Base-by-base conservation (phyloP, 2,888 invertebrate genomes). In the Halocaridina rubra region DNA sequence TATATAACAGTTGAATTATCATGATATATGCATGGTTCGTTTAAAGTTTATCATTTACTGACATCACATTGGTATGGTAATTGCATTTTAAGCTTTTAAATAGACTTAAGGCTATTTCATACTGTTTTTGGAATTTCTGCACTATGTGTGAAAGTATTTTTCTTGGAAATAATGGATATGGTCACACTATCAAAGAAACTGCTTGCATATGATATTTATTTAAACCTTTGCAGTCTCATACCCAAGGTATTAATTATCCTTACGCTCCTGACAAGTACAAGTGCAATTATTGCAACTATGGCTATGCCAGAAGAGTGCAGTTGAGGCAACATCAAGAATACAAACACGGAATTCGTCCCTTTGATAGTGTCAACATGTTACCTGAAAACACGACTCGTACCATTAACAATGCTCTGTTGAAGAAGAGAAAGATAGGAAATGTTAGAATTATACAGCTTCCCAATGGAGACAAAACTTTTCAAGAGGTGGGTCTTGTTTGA, bases 281-380 rank as follows among this genome's bases (percentile, higher is more conserved):
- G 13, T 93, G 93, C 89, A 91, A 92, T 81, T 91, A 92, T 72
- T 93, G 93, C 89, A 92, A 92, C 10, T 92, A 92, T 89, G 92
- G 92, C 87, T 93, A 93, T 89, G 91, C 92, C 1, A 92, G 93
- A 86, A 91, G 93, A 67, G 92, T 92, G 88, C 91, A 92, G 72
- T 89, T 93, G 75, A 90, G 93, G 81, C 92, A 93, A 78, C 93
- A 93, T 89, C 93, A 93, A 89, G 93, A 93, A 89, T 92, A 91
- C 89, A 92, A 92, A 88, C 93, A 93, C 88, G 92, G 92, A 33
- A 91, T 92, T 84, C 91, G 91, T 88, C 91, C 91, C 85, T 89
- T 91, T 74, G 72, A 75, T 13, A 86, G 86, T 8, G 88, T 88
- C 2, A 87, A 88, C 22, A 82, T 86, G 27, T n/a, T 76, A 77